These are phyloP conservation scores for Hypanus sabinus DNA, from an alignment of 2,113 vertebrate genomes.

Conservation along the genomic window DNA sequence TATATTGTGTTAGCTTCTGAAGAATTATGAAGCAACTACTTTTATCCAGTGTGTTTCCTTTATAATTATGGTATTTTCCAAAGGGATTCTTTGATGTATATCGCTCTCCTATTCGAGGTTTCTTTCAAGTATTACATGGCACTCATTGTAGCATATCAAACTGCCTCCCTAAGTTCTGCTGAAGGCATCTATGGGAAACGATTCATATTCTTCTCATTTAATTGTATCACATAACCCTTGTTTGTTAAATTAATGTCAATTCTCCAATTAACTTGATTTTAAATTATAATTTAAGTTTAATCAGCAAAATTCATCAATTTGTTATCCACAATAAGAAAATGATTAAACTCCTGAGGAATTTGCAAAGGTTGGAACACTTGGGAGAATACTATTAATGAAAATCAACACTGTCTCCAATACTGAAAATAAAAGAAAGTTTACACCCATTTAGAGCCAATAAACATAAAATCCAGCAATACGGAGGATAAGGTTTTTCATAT, in stretches of 20 bases:
- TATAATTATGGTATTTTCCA: too few species aligned
- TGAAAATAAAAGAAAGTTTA: background rate
- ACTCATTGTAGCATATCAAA: background rate
- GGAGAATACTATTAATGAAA: constrained; percentile 13
- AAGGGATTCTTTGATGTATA: background rate
- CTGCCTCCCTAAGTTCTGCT: background rate
- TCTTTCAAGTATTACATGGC: background rate
- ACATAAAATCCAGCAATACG: background rate
- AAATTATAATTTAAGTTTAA: background rate
- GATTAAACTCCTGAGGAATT: constrained; percentile 27
- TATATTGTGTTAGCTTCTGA: background rate
- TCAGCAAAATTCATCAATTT: constrained; percentile 25
- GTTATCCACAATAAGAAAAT: background rate
- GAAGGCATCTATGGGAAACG: background rate
- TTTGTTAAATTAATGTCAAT: constrained; percentile 25
- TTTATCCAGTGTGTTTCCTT: background rate
- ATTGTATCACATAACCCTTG: background rate
- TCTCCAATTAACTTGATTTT: constrained; percentile 17
- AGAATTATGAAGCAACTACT: background rate
- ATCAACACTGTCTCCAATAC: background rate
- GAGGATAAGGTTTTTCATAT: background rate
- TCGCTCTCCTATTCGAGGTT: background rate
- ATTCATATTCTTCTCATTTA: constrained; percentile 11
- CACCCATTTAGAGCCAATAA: background rate
- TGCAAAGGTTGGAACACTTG: constrained; percentile 9